Base-by-base conservation (phyloP, 2,888 invertebrate genomes). In the Brachypalpus laphriformis region DNA sequence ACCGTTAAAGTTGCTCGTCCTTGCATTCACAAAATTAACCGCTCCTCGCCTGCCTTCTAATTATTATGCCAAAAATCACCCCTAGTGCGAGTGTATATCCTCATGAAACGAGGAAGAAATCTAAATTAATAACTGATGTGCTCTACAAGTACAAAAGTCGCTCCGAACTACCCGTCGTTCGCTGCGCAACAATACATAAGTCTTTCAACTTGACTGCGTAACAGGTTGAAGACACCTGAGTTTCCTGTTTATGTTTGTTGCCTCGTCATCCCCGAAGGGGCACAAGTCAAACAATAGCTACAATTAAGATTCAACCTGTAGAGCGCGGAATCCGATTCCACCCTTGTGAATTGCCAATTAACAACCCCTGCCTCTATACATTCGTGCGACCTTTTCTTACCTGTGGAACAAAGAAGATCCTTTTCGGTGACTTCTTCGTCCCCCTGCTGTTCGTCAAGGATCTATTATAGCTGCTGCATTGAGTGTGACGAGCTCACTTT, bases 251-350 rank as follows among this genome's bases (percentile, higher is more conserved):
- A 59, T 49, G 11, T 49, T 28, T 59, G 45, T 61, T 68, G 51
- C 68, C 16, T 65, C 47, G 31, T 63, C 78, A 78, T 63, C 49
- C 68, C 49, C 40, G 51, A 45, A 57, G n/a, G 45, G 16, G 40
- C 14, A 40, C 0, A 40, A 14, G 14, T 40, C 74, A 70, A 40
- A 75, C 75, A 75, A 75, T 80, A 65, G 68, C 51, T 75, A 47
- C 56, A 80, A 75, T 85, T 80, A 75, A 80, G 70, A 85, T 80
- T 85, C 80, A 85, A 85, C 83, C 83, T 85, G 83, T 85, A 65
- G 49, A 49, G 16, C 49, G 47, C 72, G 47, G 77, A 75, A 49
- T 82, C 47, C 47, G 20, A 51, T 59, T 20, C 68, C 63, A 80
- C 78, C 82, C 77, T 57, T 83, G 68, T 74, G 61, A 40, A 34